phyloP scores from a whole-genome alignment of 1,140 invertebrate genomes.

The Meloidogyne hapla region DNA sequence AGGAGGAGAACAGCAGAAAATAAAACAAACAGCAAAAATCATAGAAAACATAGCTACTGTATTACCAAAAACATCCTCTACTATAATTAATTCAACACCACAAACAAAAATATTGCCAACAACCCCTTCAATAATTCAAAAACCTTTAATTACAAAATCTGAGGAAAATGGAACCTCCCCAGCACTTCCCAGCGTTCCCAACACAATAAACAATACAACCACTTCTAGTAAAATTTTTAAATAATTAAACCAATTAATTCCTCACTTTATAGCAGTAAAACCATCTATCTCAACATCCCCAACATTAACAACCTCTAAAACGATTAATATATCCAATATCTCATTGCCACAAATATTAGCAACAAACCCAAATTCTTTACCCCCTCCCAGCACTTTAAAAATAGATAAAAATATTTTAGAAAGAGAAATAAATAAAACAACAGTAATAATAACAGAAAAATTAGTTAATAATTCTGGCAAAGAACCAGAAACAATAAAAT shows the following conservation, averaged over 20 bases:
- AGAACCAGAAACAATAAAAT: slow-evolving; percentile 1
- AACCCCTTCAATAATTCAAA: neutral
- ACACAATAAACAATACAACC: neutral
- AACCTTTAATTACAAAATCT: neutral
- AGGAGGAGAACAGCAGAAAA: neutral
- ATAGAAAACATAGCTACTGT: neutral
- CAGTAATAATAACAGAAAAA: neutral
- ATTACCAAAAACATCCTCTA: neutral
- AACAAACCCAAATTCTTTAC: neutral
- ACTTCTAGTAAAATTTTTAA: neutral
- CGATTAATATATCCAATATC: neutral
- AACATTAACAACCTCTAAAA: neutral
- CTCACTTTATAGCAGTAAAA: too few species aligned
- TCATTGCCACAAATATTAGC: too few species aligned
- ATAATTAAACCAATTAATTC: too few species aligned
- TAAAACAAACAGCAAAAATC: neutral
- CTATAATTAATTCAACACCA: neutral
- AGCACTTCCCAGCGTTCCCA: neutral
- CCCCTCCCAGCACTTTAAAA: neutral
- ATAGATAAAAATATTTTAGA: neutral
- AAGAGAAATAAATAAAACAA: neutral
- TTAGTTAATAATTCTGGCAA: neutral
- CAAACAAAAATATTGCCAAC: neutral
- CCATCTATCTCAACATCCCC: neutral
- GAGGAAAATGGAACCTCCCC: neutral